Percentiles rank a stretch among this genome's conserved stretches.
These are phyloP conservation scores for Bubo bubo DNA, from an alignment of 2,113 vertebrate species.

Conservation along the genomic window DNA sequence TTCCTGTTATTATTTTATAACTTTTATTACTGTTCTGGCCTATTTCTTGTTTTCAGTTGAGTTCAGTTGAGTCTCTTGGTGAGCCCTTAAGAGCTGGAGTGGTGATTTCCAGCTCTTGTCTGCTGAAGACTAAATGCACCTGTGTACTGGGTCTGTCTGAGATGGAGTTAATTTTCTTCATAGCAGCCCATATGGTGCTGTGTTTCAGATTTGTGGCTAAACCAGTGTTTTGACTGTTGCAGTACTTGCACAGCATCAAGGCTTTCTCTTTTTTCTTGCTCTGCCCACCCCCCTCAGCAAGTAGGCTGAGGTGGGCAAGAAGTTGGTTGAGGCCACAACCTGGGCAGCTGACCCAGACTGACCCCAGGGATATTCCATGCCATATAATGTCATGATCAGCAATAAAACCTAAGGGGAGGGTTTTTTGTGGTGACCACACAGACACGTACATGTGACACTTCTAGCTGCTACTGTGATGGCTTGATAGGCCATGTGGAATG, in stretches of 20 bases:
- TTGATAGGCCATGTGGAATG: neutral
- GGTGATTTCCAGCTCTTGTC: neutral
- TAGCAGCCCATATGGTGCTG: neutral
- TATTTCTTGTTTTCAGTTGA: neutral
- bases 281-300: accelerated
- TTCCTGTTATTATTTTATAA: neutral
- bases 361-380: neutral
- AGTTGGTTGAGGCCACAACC: accelerated
- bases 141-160: neutral
- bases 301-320: neutral
- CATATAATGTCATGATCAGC: accelerated
- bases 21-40: neutral
- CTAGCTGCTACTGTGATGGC: neutral
- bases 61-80: neutral
- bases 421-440: neutral
- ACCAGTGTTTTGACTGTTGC: neutral
- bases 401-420: neutral
- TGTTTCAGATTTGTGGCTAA: neutral
- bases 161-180: neutral
- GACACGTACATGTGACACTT: accelerated
- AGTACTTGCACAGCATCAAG: neutral
- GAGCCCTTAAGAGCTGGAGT: neutral
- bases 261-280: neutral
- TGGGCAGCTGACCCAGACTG: neutral
- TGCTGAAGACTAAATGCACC: neutral